Evolutionary conservation across 2,113 vertebrate species (phyloP), one percentile per base, ranked within the genome.

Genomic region (Xiphophorus couchianus): DNA sequence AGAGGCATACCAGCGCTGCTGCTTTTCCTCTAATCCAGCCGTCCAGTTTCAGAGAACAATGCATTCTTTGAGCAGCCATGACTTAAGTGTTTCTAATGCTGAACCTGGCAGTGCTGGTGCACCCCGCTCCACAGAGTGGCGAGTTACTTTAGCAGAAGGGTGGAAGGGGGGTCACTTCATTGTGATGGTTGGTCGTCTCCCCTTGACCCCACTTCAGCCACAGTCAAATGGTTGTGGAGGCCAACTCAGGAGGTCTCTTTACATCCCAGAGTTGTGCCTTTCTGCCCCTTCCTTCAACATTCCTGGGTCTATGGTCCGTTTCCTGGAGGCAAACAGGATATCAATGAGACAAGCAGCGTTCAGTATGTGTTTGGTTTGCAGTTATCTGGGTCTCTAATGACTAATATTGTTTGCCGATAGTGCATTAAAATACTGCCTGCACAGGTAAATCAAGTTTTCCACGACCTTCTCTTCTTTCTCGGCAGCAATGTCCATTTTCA

Each of bases 401-500:
- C 69, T 5, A 54, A 29, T 14, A 65, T n/a, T 37, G 37, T 42
- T 69, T 73, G 25, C 27, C 11, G 9, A 19, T 67, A 27, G 48
- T 25, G 63, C 29, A 64, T 62, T 28, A 19, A 75, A 44, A 29
- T 29, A 66, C 29, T 22, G 28, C 73, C 5, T 74, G n/a, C 64
- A 8, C 51, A 1, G 6, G 7, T 44, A 12, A 74, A 65, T 54
- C 39, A 31, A 17, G 30, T 39, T 3, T 65, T 48, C n/a, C 30
- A 15, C 17, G 29, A 30, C 1, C 6, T 10, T 70, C 48, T 67
- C 39, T 15, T 71, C 25, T 73, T 58, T 13, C 42, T 58, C 65
- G 19, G 54, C 92, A 95, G 95, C 93, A 0, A 93, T 99, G 63
- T 96, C 95, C 78, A 94, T 98, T 68, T 96, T 95, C 37, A 93